Base-by-base conservation (phyloP, 23 tunicate species). In the Styela clava region DNA sequence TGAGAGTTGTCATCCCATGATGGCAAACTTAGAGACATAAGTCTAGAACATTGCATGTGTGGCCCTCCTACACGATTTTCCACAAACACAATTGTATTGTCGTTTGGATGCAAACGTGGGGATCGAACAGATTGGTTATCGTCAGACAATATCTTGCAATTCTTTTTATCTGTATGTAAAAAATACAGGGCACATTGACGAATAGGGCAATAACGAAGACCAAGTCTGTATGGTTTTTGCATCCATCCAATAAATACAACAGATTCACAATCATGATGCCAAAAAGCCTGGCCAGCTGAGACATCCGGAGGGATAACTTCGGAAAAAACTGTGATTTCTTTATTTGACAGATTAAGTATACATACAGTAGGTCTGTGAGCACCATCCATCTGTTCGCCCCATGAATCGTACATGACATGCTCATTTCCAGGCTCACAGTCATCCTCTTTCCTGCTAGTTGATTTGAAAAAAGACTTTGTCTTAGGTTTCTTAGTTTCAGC, bases 371-470 rank as follows among this genome's bases (percentile, higher is more conserved):
- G 93, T 24, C 69, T 56, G 28, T 74, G 61, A 16, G 79, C 51
- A 19, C 79, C 87, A 69, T 62, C 77, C 35, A 93, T 29, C 64
- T 93, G 98, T 56, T 93, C 98, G 18, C 98, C 98, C 98, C 98
- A 93, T 21, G 81, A 73, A 30, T 88, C 98, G 24, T 73, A 62
- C 71, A 63, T 78, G 21, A 88, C 21, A 68, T 34, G 82, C 67
- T 93, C 82, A 5, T 84, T 33, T 52, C 97, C 97, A 63, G 24
- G 71, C 26, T 3, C 26, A 20, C 2, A 74, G 12, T 83, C 85
- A 33, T 65, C 79, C 30, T 56, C 79, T 25, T 67, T 2, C 27
- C 74, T 78, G 33, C 74, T 64, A 32, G 2, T 27, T 0, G 33
- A 16, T 24, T 79, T 32, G 44, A 79, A 79, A 35, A 65, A 79